A percentile compares a stretch with the other conserved stretches of the same genome.
Evolutionary conservation across 2,888 invertebrate species (phyloP).

Genomic region (Crocallis elinguaria): DNA sequence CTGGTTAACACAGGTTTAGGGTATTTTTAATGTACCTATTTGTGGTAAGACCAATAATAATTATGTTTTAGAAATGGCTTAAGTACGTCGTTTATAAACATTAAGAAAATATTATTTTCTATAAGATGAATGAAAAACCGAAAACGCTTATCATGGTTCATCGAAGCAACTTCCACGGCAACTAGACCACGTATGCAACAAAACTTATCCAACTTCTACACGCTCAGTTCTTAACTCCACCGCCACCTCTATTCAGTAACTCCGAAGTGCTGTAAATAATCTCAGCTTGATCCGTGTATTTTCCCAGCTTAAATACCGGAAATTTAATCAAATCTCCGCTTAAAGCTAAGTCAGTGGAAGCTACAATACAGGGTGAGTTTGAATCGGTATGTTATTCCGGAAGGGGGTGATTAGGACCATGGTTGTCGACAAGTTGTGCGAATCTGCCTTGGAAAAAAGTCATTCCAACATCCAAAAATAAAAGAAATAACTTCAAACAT

Average conservation of each 20-base stretch:
- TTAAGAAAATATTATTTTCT: too few relatives aligned
- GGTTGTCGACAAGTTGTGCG: too few relatives aligned
- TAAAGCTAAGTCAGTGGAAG: slow-evolving; percentile 22
- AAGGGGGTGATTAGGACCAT: too few relatives aligned
- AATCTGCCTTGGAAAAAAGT: too few relatives aligned
- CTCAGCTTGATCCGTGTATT: slow-evolving; percentile 35
- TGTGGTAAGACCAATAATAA: too few relatives aligned
- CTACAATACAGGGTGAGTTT: background rate
- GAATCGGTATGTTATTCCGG: too few relatives aligned
- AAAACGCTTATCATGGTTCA: background rate
- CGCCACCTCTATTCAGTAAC: slow-evolving; percentile 30
- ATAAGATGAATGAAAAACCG: background rate
- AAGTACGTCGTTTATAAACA: too few relatives aligned
- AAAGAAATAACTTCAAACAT: too few relatives aligned
- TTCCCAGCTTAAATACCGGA: slow-evolving; percentile 36
- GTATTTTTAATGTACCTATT: too few relatives aligned
- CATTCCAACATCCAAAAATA: too few relatives aligned
- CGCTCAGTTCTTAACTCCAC: slow-evolving; percentile 20
- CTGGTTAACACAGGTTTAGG: too few relatives aligned
- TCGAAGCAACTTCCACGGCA: background rate
- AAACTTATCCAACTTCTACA: slow-evolving; percentile 18
- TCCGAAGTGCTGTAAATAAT: slow-evolving; percentile 37
- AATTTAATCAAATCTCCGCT: slow-evolving; percentile 43
- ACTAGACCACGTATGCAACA: slow-evolving; percentile 1
- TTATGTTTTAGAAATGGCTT: too few relatives aligned